Evolutionary conservation across 2,113 vertebrate species (phyloP).

Genomic region (Choloepus hoffmanni): DNA sequence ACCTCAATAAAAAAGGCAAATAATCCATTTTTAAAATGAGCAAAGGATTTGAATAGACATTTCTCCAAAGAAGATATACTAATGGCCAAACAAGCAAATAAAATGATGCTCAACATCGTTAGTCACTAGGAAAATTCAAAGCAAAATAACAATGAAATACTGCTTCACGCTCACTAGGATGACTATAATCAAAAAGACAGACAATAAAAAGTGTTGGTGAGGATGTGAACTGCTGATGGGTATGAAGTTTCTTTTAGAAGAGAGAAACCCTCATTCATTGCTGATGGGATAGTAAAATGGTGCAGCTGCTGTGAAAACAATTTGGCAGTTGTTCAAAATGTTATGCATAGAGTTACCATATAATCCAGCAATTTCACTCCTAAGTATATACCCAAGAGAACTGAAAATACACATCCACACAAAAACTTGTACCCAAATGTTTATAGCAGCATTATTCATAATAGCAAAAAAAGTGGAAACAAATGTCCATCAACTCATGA

Average conservation of each 20-base stretch:
- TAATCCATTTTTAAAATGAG: neutral
- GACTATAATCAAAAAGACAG: neutral
- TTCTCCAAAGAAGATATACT: neutral
- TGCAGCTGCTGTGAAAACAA: neutral
- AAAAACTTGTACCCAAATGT: neutral
- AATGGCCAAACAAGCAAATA: too few relatives aligned
- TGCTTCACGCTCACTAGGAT: neutral
- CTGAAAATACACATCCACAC: slow-evolving; percentile 11
- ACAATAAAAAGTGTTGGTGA: slow-evolving; percentile 56
- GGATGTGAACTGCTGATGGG: neutral
- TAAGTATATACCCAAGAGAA: neutral
- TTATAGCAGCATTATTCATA: neutral
- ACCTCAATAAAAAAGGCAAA: neutral
- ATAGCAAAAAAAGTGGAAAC: neutral
- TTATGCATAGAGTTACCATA: neutral
- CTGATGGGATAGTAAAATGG: neutral
- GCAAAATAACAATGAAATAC: too few relatives aligned
- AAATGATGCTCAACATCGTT: too few relatives aligned
- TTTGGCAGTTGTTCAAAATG: neutral
- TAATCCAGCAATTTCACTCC: slow-evolving; percentile 22
- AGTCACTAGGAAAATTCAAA: too few relatives aligned
- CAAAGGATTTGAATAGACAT: neutral
- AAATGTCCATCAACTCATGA: neutral
- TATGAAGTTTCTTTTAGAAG: too few relatives aligned
- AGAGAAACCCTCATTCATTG: neutral